Evolutionary conservation across 2,797 vertebrate species (phyloP).

Genomic region (Podarcis siculus): DNA sequence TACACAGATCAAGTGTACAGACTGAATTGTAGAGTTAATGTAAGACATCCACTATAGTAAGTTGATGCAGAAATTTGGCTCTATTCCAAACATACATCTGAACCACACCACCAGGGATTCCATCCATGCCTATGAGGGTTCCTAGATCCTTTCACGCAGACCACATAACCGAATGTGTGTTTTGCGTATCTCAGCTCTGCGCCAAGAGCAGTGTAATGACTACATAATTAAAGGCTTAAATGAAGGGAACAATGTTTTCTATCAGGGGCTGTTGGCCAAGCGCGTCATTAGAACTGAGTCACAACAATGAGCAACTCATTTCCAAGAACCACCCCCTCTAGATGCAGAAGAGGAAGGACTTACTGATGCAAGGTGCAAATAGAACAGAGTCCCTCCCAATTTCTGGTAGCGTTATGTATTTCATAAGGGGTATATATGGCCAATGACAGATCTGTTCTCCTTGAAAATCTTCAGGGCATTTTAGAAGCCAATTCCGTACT

Average conservation of each 20-base stretch:
- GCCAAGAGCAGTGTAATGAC: neutral
- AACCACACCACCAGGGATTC: neutral
- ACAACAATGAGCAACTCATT: neutral
- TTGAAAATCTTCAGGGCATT: neutral
- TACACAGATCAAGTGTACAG: neutral
- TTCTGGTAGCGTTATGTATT: neutral
- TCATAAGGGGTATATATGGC: neutral
- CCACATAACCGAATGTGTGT: neutral
- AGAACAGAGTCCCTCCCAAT: neutral
- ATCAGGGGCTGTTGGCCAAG: neutral
- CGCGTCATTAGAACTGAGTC: slow-evolving; percentile 12
- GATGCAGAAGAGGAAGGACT: neutral
- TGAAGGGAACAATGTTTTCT: neutral
- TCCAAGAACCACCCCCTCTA: slow-evolving; percentile 1
- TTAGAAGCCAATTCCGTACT: neutral
- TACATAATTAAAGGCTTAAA: neutral
- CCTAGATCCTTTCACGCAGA: neutral
- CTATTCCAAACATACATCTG: neutral
- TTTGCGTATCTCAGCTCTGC: neutral
- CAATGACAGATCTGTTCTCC: neutral
- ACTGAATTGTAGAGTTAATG: neutral
- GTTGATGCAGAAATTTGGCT: neutral
- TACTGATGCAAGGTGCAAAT: neutral
- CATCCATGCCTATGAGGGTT: neutral
- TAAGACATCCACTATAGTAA: neutral